phyloP scores from a whole-genome alignment of 2,888 invertebrate genomes.

The Acleris cristana region DNA sequence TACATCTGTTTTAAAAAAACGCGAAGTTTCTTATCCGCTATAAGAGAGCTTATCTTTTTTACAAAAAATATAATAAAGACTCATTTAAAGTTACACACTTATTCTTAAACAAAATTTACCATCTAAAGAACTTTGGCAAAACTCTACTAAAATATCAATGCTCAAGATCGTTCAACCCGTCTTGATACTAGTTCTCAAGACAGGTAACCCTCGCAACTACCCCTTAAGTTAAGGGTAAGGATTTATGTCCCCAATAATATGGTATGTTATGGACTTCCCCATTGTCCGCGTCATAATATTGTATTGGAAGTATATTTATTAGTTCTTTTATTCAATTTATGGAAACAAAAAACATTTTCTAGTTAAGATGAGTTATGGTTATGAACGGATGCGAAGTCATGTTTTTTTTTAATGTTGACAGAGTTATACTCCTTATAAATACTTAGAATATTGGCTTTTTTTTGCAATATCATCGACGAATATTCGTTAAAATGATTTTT shows the following conservation, averaged over 20 bases:
- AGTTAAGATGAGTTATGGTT: background rate
- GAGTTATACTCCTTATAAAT: no score
- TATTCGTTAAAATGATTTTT: no score
- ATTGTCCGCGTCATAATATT: constrained; percentile 76
- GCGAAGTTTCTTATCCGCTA: background rate
- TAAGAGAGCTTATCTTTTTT: background rate
- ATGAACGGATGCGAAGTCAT: no score
- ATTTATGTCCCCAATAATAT: constrained; percentile 77
- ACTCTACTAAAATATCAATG: background rate
- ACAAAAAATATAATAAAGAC: no score
- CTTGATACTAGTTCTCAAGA: constrained; percentile 38
- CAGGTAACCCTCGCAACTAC: constrained; percentile 58
- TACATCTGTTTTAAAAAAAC: background rate
- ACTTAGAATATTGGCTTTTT: no score
- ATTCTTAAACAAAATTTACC: no score
- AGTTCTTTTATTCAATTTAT: constrained; percentile 42
- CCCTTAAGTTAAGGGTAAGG: constrained; percentile 44
- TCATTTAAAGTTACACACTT: no score
- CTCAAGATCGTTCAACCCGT: constrained; percentile 46
- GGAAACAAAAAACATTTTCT: constrained; percentile 20
- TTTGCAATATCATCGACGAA: no score
- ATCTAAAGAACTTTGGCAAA: background rate
- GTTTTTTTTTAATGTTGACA: no score
- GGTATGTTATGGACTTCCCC: constrained; percentile 57
- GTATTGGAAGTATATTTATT: constrained; percentile 74